A percentile compares a stretch with the other conserved stretches of the same genome.
Conservation (phyloP, 2,113 vertebrate species). For the Ornithorhynchus anatinus region DNA sequence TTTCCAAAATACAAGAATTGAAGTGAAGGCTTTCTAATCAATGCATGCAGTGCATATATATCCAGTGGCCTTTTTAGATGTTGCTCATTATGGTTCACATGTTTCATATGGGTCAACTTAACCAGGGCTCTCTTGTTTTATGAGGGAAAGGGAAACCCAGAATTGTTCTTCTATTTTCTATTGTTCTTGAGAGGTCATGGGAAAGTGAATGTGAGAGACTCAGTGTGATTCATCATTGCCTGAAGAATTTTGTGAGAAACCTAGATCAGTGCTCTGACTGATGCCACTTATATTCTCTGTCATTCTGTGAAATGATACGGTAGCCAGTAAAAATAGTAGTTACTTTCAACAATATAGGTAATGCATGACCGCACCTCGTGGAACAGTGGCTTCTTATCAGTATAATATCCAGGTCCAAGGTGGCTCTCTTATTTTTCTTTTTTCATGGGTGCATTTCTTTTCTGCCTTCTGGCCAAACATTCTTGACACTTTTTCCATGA, state of each 20-base stretch:
- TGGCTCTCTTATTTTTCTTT: neutral
- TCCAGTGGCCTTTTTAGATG: too few relatives aligned
- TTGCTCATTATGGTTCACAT: too few relatives aligned
- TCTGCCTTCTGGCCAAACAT: neutral
- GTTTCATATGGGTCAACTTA: conserved; percentile 25
- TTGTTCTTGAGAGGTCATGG: conserved; percentile 35
- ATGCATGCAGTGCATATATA: too few relatives aligned
- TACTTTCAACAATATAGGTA: neutral
- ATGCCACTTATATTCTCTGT: neutral
- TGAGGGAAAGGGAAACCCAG: conserved; percentile 19
- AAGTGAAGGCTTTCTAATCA: too few relatives aligned
- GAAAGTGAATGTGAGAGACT: conserved; percentile 15
- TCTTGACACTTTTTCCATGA: neutral
- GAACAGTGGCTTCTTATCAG: neutral
- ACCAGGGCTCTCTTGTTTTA: conserved; percentile 33
- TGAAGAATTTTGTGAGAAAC: neutral
- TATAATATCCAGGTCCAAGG: too few relatives aligned
- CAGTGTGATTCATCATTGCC: conserved; percentile 26
- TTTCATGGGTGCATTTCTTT: neutral
- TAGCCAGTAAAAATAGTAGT: neutral
- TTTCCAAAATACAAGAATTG: too few relatives aligned
- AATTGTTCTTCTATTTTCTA: conserved; percentile 6
- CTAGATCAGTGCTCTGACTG: neutral
- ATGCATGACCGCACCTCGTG: neutral
- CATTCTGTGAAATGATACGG: neutral